Base-by-base conservation (phyloP, 1,140 invertebrate genomes). In the Bombus waltoni region DNA sequence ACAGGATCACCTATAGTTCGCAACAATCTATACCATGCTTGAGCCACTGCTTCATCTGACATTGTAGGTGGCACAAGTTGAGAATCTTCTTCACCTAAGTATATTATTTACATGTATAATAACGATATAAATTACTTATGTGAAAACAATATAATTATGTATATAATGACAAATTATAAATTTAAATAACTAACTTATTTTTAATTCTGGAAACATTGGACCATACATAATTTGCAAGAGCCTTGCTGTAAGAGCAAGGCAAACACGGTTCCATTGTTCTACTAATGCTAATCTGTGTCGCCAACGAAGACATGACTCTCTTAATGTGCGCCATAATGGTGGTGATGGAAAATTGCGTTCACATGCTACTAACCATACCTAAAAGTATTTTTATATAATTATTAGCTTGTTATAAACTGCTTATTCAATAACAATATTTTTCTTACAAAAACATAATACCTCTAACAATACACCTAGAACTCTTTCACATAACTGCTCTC, bases 231-330 rank as follows among this genome's bases (percentile, higher is more conserved):
- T 97, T 86, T 97, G 96, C 9, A 99, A 95, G 38, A 99, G 95
- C 75, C 97, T 96, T 25, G 98, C 97, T 1, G 98, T 99, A 18
- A 99, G 96, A 1, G 97, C 97, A 40, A 99, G 95, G 94, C 98
- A 99, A 25, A 99, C 98, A 76, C 98, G 96, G 94, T 98, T 98
- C 99, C 99, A 99, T 94, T 99, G 98, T 93, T 98, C 98, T 13
- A 99, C 97, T 2, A 99, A 96, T 68, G 98, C 98, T 72, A 98
- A 96, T 85, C 99, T 97, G 95, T 99, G 99, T 25, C 99, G 96
- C 98, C 98, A 99, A 91, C 97, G 97, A 87, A 98, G 96, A 94
- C 98, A 99, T 89, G 98, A 98, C 95, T 99, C 98, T 90, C 98
- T 96, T 83, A 99, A 96, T 6, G 99, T 99, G 95, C 99, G 98